Evolutionary conservation across 2,888 invertebrate species (phyloP), one percentile per base, ranked within the genome.

Genomic region (Drosophila neoperkinsi): DNA sequence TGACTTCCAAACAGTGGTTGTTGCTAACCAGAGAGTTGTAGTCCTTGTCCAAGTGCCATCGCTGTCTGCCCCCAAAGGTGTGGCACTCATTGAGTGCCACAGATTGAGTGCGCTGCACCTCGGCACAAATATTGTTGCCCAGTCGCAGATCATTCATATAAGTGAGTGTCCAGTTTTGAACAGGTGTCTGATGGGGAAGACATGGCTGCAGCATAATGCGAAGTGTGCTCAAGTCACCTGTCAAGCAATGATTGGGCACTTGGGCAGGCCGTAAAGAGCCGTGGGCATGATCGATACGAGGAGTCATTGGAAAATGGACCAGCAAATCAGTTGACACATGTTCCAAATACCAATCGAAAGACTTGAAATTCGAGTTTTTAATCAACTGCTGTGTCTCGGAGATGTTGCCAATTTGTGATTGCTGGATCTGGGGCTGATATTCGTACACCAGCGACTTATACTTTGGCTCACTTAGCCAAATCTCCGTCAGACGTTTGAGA

Each of bases 331-430:
- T 98, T 0, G 98, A 98, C 34, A 99, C 94, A 88, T 96, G 95
- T 64, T 96, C 95, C 94, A 99, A 97, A 92, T 98, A 99, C 98
- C 98, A 99, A 73, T 96, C 96, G 93, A 99, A 99, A 0, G 97
- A 94, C 94, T 49, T 93, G 94, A 38, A 49, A 10, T 34, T 95
- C 90, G 28, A 98, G 18, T 16, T 5, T 4, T 46, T 4, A 21
- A 53, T 11, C 0, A 9, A 11, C 0, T 6, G 4, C 11, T 43
- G 36, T 21, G 34, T 1, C 0, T 43, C 41, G 93, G 49, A 9
- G 2, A 73, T 25, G 10, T 61, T 56, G 41, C 41, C 43, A 9
- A 52, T 33, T 13, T 98, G 93, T 0, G 95, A 96, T 72, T 94
- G 95, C 93, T 98, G 98, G 77, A 95, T 94, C 0, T 95, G 94